Evolutionary conservation across 2,797 vertebrate species (phyloP), one percentile per base, ranked within the genome.

Genomic region (Gymnodraco acuticeps): DNA sequence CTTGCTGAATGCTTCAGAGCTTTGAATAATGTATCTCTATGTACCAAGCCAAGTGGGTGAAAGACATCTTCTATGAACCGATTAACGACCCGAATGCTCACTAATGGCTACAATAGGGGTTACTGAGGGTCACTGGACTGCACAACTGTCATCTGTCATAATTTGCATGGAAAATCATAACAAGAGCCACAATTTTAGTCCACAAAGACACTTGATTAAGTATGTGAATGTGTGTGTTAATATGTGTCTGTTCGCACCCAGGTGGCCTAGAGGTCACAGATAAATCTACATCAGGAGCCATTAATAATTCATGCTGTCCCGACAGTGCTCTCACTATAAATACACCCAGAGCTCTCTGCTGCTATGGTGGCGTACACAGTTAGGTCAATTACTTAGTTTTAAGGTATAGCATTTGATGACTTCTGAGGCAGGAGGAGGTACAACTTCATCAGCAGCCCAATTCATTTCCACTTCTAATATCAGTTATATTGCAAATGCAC

Each of bases 221-320:
- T 75, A 58, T 63, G 73, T 75, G 83, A 78, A 47, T 71, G 86
- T 78, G 70, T 64, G 80, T 46, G 33, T 23, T 5, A 16, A 20
- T 55, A 33, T 75, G 75, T 72, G 71, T 88, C 82, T 59, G 62
- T 84, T 72, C 42, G 77, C 74, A 83, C 81, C 82, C 84, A 82
- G 86, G 86, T 93, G 91, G 88, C 89, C 90, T 86, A 83, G 89
- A 94, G 92, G 92, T 95, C 91, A 90, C 69, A 67, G 87, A 92
- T 88, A 87, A 91, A 92, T 89, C 89, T 90, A 88, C 85, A 93
- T 89, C 82, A 77, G 77, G 75, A 88, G 19, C 85, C 80, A 93
- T 94, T 86, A 94, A 94, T 94, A 92, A 94, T 95, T 93, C 88
- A 94, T 89, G 73, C 69, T 64, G 81, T 92, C 92, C 89, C 77